Conservation (phyloP, 1,140 invertebrate species). For the Nautilus pompilius region DNA sequence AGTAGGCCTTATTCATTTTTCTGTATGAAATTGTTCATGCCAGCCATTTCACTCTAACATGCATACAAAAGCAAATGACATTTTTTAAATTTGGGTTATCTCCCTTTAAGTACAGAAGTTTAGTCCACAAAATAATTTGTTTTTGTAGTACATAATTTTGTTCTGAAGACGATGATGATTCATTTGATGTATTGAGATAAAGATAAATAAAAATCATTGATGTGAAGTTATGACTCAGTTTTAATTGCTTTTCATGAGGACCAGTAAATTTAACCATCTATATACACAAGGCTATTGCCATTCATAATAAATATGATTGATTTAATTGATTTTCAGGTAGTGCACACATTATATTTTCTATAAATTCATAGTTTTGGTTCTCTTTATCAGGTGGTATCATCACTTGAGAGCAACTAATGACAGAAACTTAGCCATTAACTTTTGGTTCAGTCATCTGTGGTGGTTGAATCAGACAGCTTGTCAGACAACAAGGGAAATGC, state of each 20-base stretch:
- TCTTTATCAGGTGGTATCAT: constrained; percentile 48
- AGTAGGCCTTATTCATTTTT: neutral
- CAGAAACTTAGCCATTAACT: constrained; percentile 50
- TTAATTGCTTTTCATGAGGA: neutral
- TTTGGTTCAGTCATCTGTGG: constrained; percentile 44
- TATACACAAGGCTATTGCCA: neutral
- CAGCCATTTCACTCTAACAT: neutral
- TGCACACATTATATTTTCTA: too few relatives aligned
- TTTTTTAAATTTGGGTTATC: too few relatives aligned
- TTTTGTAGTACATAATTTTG: too few relatives aligned
- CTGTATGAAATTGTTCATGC: neutral
- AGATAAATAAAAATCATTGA: neutral
- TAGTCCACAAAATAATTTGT: too few relatives aligned
- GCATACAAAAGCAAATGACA: neutral
- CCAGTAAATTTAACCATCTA: neutral
- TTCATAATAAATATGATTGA: too few relatives aligned
- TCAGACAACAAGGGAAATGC: neutral
- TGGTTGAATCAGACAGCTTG: constrained; percentile 32
- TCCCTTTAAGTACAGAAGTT: too few relatives aligned
- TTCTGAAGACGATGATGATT: too few relatives aligned
- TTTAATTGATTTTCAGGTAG: too few relatives aligned
- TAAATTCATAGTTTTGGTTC: constrained; percentile 1
- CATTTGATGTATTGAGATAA: neutral
- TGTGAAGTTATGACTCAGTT: neutral
- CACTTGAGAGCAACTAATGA: constrained; percentile 43